phyloP scores from a whole-genome alignment of 2,888 invertebrate species.

The Euclidia mi region DNA sequence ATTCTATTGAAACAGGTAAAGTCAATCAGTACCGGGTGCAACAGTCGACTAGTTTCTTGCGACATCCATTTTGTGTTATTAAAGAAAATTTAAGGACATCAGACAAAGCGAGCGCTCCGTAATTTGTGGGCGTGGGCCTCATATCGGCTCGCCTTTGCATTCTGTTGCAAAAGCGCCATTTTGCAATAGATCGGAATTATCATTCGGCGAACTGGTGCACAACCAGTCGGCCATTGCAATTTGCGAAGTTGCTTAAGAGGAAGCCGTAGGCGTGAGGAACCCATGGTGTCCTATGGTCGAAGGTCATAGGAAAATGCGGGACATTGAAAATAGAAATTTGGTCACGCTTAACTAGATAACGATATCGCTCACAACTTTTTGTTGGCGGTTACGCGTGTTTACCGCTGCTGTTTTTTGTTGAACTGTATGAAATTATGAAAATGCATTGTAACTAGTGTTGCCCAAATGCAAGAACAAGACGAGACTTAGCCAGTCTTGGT shows the following conservation, averaged over 20 bases:
- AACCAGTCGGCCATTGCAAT: conserved; percentile 76
- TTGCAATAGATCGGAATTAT: conserved; percentile 88
- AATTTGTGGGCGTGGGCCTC: conserved; percentile 86
- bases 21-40: conserved; percentile 14
- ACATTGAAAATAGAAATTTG: conserved; percentile 74
- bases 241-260: conserved; percentile 75
- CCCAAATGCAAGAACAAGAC: too few species aligned
- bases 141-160: conserved; percentile 81
- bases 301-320: conserved; percentile 75
- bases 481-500: too few species aligned
- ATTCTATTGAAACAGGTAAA: conserved; percentile 16
- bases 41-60: conserved; percentile 30
- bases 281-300: conserved; percentile 75
- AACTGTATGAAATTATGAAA: conserved; percentile 30
- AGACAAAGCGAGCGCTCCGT: conserved; percentile 77
- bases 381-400: conserved; percentile 39
- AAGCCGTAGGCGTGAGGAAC: conserved; percentile 80
- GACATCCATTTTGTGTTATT: conserved; percentile 46
- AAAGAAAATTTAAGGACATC: conserved; percentile 66
- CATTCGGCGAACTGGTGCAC: conserved; percentile 88
- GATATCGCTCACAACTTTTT: conserved; percentile 44
- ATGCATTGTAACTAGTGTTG: neutral
- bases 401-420: conserved; percentile 22
- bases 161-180: conserved; percentile 79
- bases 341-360: conserved; percentile 59